A percentile compares a stretch with the other conserved stretches of the same genome.
Conservation (phyloP, 2,888 invertebrate species). For the Protophormia terraenovae region DNA sequence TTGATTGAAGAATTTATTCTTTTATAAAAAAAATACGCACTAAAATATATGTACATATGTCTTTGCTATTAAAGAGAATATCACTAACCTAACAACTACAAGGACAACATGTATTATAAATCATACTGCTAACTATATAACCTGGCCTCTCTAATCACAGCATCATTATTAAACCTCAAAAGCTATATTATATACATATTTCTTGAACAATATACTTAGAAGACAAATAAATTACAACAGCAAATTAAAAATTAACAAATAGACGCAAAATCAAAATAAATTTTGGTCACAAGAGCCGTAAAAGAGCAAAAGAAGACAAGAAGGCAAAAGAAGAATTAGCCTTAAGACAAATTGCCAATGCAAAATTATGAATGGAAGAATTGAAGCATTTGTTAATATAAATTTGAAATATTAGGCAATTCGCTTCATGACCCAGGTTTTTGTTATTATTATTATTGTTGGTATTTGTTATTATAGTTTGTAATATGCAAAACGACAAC, state of each 20-base stretch:
- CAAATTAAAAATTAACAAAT: conserved; percentile 12
- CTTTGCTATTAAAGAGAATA: too few relatives aligned
- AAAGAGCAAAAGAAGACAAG: neutral
- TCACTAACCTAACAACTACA: too few relatives aligned
- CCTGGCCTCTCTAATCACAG: neutral
- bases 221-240: conserved; percentile 30
- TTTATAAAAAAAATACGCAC: too few relatives aligned
- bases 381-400: neutral
- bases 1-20: too few relatives aligned
- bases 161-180: neutral
- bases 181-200: neutral
- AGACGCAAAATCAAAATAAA: conserved; percentile 9
- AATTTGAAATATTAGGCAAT: conserved; percentile 30
- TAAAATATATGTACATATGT: too few relatives aligned
- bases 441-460: neutral
- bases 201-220: neutral
- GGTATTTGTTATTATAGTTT: neutral
- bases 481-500: neutral
- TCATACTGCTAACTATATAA: neutral
- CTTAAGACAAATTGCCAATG: conserved; percentile 10
- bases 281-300: neutral
- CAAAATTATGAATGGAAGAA: neutral
- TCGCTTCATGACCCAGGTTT: conserved; percentile 17
- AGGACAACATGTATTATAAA: neutral
- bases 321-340: neutral